phyloP scores from a whole-genome alignment of 1,140 invertebrate species.

The Sycophaga agraensis region DNA sequence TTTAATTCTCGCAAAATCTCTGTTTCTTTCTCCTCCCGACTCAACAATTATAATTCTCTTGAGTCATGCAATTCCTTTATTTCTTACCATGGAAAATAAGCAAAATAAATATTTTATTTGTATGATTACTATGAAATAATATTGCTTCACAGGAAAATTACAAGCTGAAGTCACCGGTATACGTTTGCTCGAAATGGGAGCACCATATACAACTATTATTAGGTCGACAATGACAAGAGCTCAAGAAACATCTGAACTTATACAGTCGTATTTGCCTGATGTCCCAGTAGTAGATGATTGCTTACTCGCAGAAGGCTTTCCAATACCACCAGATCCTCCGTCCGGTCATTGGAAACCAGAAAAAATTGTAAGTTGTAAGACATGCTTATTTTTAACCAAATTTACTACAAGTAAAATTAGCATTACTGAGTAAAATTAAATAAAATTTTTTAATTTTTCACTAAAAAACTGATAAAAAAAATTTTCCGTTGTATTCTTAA shows the following conservation, averaged over 20 bases:
- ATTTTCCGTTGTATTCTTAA: too few species aligned
- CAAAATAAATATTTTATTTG: too few species aligned
- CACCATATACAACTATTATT: slow-evolving; percentile 78
- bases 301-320: slow-evolving; percentile 86
- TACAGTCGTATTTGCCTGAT: slow-evolving; percentile 67
- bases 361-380: slow-evolving; percentile 64
- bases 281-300: slow-evolving; percentile 64
- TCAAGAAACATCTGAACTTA: slow-evolving; percentile 85
- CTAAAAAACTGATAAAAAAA: too few species aligned
- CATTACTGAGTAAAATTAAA: background rate
- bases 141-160: slow-evolving; percentile 76
- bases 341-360: slow-evolving; percentile 84
- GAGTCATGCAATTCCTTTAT: too few species aligned
- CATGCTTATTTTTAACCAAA: background rate
- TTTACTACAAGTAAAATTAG: background rate
- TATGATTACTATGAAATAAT: too few species aligned
- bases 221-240: slow-evolving; percentile 93
- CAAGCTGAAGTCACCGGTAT: slow-evolving; percentile 84
- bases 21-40: too few species aligned
- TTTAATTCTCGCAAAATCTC: too few species aligned
- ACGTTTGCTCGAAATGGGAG: slow-evolving; percentile 71
- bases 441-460: too few species aligned
- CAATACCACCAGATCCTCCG: slow-evolving; percentile 92
- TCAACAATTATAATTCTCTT: too few species aligned
- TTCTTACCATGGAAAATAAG: too few species aligned